Percentiles rank a stretch among this genome's conserved stretches.
phyloP scores from a whole-genome alignment of 2,113 vertebrate species.

The Cygnus buccinator region DNA sequence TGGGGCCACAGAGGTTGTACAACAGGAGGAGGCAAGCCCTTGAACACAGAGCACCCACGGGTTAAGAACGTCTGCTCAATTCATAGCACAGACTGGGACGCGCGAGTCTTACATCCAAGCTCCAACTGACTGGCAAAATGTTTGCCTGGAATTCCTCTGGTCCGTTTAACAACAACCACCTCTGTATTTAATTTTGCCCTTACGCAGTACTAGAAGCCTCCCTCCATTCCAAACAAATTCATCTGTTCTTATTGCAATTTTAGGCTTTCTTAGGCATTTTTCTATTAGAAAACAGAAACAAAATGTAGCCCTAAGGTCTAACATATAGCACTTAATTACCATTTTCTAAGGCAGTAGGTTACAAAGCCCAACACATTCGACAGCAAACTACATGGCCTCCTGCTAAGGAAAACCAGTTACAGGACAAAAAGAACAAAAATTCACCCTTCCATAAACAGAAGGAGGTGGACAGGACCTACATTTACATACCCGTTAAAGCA shows the following conservation, averaged over 20 bases:
- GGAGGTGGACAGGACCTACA: not conserved
- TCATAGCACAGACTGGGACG: rapidly evolving
- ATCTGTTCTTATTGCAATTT: not conserved
- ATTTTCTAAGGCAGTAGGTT: not conserved
- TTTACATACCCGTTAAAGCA: not conserved
- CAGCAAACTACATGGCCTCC: not conserved
- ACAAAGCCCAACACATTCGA: not conserved
- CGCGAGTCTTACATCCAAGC: not conserved
- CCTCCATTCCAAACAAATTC: not conserved
- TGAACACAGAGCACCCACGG: not conserved
- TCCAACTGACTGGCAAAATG: not conserved
- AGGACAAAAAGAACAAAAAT: not conserved
- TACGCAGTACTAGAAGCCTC: not conserved
- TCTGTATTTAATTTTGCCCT: not conserved
- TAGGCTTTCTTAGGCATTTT: not conserved
- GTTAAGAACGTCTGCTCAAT: not conserved
- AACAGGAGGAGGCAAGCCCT: not conserved
- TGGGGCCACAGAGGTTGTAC: not conserved
- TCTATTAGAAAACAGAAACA: not conserved
- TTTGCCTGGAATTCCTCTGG: not conserved
- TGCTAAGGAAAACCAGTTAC: not conserved
- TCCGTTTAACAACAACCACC: not conserved
- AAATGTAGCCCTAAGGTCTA: not conserved
- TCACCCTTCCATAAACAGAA: not conserved
- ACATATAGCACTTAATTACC: rapidly evolving